Evolutionary conservation across 2,797 vertebrate species (phyloP).

Genomic region (Otolemur crassicaudatus): DNA sequence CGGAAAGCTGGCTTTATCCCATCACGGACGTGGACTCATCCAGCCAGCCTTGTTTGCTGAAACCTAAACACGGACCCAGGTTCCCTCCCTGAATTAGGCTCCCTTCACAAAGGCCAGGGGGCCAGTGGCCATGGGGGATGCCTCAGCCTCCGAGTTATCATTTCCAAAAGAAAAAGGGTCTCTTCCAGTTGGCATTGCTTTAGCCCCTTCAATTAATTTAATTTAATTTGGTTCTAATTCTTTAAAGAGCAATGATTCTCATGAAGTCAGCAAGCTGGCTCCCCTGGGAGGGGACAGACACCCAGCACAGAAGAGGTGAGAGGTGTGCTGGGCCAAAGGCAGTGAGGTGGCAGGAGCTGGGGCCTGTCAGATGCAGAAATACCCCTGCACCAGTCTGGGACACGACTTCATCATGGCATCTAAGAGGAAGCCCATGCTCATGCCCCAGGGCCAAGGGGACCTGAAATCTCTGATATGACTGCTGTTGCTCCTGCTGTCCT

Average conservation of each 20-base stretch:
- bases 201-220: not conserved
- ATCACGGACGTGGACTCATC: accelerated
- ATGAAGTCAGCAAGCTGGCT: not conserved
- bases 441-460: not conserved
- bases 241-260: not conserved
- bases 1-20: not conserved
- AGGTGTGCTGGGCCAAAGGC: accelerated
- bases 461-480: not conserved
- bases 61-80: not conserved
- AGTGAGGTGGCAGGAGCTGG: accelerated
- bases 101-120: not conserved
- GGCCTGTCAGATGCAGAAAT: not conserved
- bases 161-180: too few relatives aligned
- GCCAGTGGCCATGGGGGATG: not conserved
- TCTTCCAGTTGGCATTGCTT: not conserved
- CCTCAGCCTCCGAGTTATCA: not conserved
- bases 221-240: not conserved
- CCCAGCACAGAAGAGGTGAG: accelerated
- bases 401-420: not conserved
- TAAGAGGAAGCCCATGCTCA: not conserved
- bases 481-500: not conserved
- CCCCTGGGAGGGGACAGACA: accelerated
- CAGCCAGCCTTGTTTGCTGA: accelerated
- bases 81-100: not conserved
- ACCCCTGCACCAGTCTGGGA: accelerated